Percentiles rank a stretch among this genome's conserved stretches.
Conservation (phyloP, 2,888 invertebrate species). For the Idaea dimidiata region DNA sequence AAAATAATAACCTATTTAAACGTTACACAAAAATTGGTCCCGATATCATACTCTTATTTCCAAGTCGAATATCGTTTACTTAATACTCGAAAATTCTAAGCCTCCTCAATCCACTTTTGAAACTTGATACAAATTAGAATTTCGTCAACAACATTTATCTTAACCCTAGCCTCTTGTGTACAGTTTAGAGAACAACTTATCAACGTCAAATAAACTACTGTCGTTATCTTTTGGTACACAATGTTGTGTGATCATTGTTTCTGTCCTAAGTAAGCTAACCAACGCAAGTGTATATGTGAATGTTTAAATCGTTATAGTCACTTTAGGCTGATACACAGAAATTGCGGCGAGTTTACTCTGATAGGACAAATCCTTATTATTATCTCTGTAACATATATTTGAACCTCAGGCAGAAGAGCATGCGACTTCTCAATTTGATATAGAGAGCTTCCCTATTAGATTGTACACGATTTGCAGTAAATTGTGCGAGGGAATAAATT, state of each 20-base stretch:
- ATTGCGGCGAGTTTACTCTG: not conserved
- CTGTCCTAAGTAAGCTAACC: not conserved
- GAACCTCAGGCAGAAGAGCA: not conserved
- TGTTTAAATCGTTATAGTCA: not conserved
- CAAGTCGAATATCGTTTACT: not conserved
- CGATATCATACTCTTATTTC: not conserved
- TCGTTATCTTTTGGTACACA: slow-evolving; percentile 12
- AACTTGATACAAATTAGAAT: not conserved
- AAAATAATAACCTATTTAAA: not conserved
- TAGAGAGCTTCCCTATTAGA: not conserved
- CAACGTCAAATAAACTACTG: slow-evolving; percentile 19
- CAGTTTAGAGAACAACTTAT: slow-evolving; percentile 13
- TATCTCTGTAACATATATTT: not conserved
- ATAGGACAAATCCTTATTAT: not conserved
- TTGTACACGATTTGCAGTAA: not conserved
- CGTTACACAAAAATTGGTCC: not conserved
- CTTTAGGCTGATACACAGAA: not conserved
- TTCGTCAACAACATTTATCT: slow-evolving; percentile 1
- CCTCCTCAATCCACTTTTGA: not conserved
- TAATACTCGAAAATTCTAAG: not conserved
- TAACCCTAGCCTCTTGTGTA: slow-evolving; percentile 7
- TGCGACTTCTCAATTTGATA: not conserved
- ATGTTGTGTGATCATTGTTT: not conserved
- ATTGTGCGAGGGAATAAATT: not conserved
- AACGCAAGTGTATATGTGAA: not conserved